Evolutionary conservation across 2,797 vertebrate species (phyloP).

Genomic region (Knipowitschia caucasica): DNA sequence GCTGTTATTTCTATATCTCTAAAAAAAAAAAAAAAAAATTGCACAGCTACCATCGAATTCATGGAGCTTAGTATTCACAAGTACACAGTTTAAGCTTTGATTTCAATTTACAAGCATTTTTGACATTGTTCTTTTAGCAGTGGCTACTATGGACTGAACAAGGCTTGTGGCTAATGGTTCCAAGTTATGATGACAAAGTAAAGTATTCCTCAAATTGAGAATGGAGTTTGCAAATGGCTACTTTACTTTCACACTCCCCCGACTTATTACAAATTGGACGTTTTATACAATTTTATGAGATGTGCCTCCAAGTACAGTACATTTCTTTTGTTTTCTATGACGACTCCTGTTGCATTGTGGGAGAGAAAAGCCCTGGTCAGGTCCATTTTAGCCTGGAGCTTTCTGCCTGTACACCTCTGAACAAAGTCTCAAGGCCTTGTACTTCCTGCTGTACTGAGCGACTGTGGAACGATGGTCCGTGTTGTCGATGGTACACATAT

Average conservation of each 20-base stretch:
- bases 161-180: constrained; percentile 31
- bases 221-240: neutral
- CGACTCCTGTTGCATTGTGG: neutral
- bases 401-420: constrained; percentile 56
- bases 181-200: no score
- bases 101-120: constrained; percentile 34
- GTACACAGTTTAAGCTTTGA: no score
- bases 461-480: constrained; percentile 44
- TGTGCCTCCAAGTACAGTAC: neutral
- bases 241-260: neutral
- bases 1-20: constrained; percentile 35
- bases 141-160: constrained; percentile 39
- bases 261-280: neutral
- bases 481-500: constrained; percentile 42
- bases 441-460: constrained; percentile 57
- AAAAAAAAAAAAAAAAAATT: no score
- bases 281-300: constrained; percentile 1
- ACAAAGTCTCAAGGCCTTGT: constrained; percentile 64
- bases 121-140: constrained; percentile 32
- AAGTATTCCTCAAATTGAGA: neutral
- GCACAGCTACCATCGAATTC: constrained; percentile 62
- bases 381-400: constrained; percentile 44
- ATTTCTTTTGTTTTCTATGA: neutral
- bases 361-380: constrained; percentile 23
- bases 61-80: no score